Evolutionary conservation across 2,888 invertebrate genomes (phyloP), one percentile per base, ranked within the genome.

Genomic region (Nowickia ferox): DNA sequence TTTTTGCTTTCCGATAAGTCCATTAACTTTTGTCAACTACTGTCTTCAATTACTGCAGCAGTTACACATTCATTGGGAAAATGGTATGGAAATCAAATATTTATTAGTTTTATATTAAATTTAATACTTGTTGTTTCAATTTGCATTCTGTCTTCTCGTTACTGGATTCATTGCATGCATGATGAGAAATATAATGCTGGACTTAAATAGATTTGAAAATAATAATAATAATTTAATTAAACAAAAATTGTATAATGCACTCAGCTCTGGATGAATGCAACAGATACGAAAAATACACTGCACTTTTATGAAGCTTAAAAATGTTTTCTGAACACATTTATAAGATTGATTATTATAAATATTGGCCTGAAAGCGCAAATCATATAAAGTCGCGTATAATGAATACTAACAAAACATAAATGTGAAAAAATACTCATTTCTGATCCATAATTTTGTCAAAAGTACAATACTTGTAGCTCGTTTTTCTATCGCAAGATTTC

Each of bases 181-280:
- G 59, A 38, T 59, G 38, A 1, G 9, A 59, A 59, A 9, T 42
- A 19, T 17, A 10, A 61, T 38, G 9, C 15, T 38, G 53, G 17
- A 78, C 74, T 80, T 66, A 81, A 81, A 68, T 61, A 44, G 59
- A 80, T 72, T 65, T 78, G 46, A 38, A 57, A 65, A 66, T 72
- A 65, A 79, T 72, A 13, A 30, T 66, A 68, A 75, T 59, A 59
- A 74, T 75, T 75, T 68, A 71, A 81, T 42, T 59, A 74, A 74
- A 44, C 17, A 59, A 48, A 65, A 77, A 57, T 77, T 10, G 19
- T 66, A 68, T 55, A 55, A 66, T 44, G 2, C 46, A 46, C 46
- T 6, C 17, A 40, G 15, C 22, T 40, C 42, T 42, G 42, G 15
- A 11, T 57, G 19, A 3, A 46, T 59, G 65, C 63, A 76, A 65